Evolutionary conservation across 2,113 vertebrate species (phyloP), one percentile per base, ranked within the genome.

Genomic region (Narcine bancroftii): DNA sequence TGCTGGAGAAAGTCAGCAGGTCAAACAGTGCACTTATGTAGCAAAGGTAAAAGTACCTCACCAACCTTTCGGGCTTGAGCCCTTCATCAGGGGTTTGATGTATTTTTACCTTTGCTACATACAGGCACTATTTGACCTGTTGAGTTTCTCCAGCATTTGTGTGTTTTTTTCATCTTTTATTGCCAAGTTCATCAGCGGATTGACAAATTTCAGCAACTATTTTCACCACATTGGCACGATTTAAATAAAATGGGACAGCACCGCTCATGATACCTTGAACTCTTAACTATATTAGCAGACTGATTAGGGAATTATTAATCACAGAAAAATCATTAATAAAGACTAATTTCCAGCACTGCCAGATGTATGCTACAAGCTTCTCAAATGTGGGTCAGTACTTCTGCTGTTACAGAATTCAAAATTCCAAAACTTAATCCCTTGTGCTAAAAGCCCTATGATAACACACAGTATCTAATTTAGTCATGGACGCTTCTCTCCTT

Each of bases 271-370:
- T 87, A 53, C 53, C 53, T 19, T 17, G 53, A 60, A 36, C 36
- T 63, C 53, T 60, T 87, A 63, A n/a, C 50, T 56, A 36, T 19
- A 85, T 11, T 83, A 83, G 29, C 26, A 4, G 13, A 6, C 15
- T 87, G n/a, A 60, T 87, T 19, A 87, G 50, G 29, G 33, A n/a
- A 87, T 87, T 87, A 60, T 87, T 87, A 56, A 60, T 87, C 26
- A 26, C 77, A 53, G 77, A 29, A 45, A 39, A 45, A 50, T 81
- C 81, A 21, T 60, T 87, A 19, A 87, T 26, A 87, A 63, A 36
- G 15, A 7, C 5, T 33, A 60, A 60, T 60, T 63, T 87, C 2
- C n/a, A 33, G 33, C 9, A 50, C 5, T 21, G 53, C 33, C 60
- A 36, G 56, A 87, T 87, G 81, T 83, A 47, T 53, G 79, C 50